Conservation (phyloP, 2,888 invertebrate species). For the Oligia strigilis region DNA sequence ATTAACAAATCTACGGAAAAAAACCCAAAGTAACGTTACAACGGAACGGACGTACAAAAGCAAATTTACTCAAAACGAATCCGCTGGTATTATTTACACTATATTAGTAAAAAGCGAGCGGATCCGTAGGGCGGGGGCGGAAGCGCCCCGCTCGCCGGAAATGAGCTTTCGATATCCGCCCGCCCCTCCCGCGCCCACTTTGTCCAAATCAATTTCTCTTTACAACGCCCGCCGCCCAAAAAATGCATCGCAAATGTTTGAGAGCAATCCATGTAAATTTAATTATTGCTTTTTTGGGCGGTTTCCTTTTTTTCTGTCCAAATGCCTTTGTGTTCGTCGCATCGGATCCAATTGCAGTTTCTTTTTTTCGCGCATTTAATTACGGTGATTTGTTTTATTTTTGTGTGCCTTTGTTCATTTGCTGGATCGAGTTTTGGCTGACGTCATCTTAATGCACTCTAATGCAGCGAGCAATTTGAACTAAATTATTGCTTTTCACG, state of each 20-base stretch:
- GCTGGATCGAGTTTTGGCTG: slow-evolving; percentile 3
- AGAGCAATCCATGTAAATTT: slow-evolving; percentile 65
- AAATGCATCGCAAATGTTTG: slow-evolving; percentile 73
- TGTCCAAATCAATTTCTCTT: slow-evolving; percentile 87
- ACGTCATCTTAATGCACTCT: slow-evolving; percentile 12
- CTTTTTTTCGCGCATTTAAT: slow-evolving; percentile 48
- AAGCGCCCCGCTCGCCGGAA: slow-evolving; percentile 79
- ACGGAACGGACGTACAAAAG: slow-evolving; percentile 57
- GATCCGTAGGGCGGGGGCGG: slow-evolving; percentile 67
- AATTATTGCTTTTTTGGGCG: slow-evolving; percentile 56
- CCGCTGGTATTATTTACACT: slow-evolving; percentile 68
- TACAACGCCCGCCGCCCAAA: slow-evolving; percentile 69
- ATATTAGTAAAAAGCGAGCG: slow-evolving; percentile 68
- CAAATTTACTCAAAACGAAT: slow-evolving; percentile 66
- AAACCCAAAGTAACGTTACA: slow-evolving; percentile 45
- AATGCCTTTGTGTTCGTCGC: slow-evolving; percentile 49
- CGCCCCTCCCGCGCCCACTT: slow-evolving; percentile 75
- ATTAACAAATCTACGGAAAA: slow-evolving; percentile 46
- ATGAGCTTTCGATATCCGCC: slow-evolving; percentile 86
- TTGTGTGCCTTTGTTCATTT: slow-evolving; percentile 35
- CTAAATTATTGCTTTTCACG: slow-evolving; percentile 26
- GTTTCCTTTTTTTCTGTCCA: slow-evolving; percentile 34
- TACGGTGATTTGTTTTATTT: slow-evolving; percentile 44
- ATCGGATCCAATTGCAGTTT: slow-evolving; percentile 45
- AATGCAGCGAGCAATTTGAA: slow-evolving; percentile 7